These are phyloP conservation scores for Sphenodon punctatus DNA, from an alignment of 2,797 vertebrate species.

Conservation along the genomic window DNA sequence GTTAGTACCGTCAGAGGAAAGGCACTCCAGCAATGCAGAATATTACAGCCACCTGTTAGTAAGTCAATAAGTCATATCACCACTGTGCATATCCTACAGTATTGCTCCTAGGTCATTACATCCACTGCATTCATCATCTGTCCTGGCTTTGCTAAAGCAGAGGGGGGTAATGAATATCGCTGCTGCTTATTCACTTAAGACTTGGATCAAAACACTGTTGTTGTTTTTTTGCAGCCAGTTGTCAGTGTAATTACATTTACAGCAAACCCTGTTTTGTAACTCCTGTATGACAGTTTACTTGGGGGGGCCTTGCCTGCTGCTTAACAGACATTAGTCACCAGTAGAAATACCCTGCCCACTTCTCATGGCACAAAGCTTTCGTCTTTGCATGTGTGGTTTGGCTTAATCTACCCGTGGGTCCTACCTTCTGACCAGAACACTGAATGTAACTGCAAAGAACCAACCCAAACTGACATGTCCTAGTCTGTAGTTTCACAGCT, in stretches of 20 bases:
- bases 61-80: not conserved
- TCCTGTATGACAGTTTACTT: not conserved
- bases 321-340: not conserved
- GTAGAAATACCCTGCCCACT: conserved; percentile 19
- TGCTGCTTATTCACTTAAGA: not conserved
- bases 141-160: not conserved
- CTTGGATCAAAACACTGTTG: not conserved
- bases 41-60: not conserved
- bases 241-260: not conserved
- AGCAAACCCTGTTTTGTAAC: not conserved
- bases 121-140: not conserved
- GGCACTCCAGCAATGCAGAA: not conserved
- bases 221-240: not conserved
- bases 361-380: conserved; percentile 14
- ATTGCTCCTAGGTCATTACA: not conserved
- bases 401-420: not conserved
- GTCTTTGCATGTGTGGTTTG: not conserved
- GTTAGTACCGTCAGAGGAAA: not conserved
- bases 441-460: conserved; percentile 62
- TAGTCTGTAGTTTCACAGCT: not conserved
- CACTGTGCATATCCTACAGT: not conserved
- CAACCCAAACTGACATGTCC: not conserved
- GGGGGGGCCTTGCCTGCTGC: conserved; percentile 19
- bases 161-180: accelerated
- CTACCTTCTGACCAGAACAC: not conserved